Evolutionary conservation across 2,113 vertebrate species (phyloP).

Genomic region (Albula glossodonta): DNA sequence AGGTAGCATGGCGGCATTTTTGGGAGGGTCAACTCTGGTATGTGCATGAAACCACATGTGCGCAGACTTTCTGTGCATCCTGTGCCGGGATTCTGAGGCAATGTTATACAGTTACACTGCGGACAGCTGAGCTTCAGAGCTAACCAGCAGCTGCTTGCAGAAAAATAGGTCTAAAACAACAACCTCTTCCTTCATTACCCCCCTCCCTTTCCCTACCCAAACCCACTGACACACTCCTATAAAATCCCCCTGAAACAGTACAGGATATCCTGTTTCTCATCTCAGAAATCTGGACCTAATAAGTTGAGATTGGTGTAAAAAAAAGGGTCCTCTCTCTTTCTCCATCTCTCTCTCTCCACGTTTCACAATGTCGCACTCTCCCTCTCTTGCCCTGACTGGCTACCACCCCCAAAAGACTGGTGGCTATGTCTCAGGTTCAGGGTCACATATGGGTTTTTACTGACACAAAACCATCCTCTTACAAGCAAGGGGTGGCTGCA

Average conservation of each 20-base stretch:
- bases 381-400: neutral
- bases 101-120: conserved; percentile 39
- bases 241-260: conserved; percentile 37
- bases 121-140: conserved; percentile 37
- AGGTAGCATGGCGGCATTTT: neutral
- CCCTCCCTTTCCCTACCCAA: conserved; percentile 8
- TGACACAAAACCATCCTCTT: neutral
- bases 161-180: conserved; percentile 37
- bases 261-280: conserved; percentile 51
- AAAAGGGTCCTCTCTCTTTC: conserved; percentile 19
- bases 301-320: conserved; percentile 36
- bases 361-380: too few species aligned
- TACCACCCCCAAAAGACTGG: neutral
- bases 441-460: neutral
- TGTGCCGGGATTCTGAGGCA: conserved; percentile 36
- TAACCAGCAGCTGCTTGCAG: conserved; percentile 43
- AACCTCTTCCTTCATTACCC: conserved; percentile 36
- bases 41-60: conserved; percentile 13
- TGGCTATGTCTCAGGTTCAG: neutral
- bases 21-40: neutral
- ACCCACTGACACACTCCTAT: conserved; percentile 18
- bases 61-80: conserved; percentile 30
- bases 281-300: conserved; percentile 27
- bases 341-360: too few species aligned
- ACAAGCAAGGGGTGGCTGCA: neutral